Conservation (phyloP, 1,140 invertebrate species). For the Telenomus remus region DNA sequence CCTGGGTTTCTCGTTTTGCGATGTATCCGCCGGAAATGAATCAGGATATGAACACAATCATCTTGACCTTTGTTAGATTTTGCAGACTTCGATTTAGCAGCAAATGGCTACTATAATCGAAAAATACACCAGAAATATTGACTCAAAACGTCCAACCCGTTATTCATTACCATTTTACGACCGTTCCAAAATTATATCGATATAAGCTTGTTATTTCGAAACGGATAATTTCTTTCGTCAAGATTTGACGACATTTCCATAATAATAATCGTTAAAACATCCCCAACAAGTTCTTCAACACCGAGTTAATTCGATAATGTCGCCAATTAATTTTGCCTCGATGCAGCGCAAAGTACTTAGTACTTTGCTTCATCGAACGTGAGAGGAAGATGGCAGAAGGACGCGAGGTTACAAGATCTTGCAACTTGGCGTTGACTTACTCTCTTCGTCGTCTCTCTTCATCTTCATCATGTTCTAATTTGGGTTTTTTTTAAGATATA, state of each 20-base stretch:
- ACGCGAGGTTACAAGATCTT: conserved; percentile 25
- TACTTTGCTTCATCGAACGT: conserved; percentile 20
- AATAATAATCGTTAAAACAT: conserved; percentile 23
- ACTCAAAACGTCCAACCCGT: too few relatives aligned
- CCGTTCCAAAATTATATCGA: too few relatives aligned
- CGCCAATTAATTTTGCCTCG: conserved; percentile 37
- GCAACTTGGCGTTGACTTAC: conserved; percentile 19
- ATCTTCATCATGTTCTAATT: conserved; percentile 15
- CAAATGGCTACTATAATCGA: conserved; percentile 4
- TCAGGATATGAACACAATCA: conserved; percentile 37
- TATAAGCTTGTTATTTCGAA: too few relatives aligned
- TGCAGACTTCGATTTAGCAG: conserved; percentile 18
- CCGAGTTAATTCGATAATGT: conserved; percentile 37
- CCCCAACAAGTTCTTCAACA: conserved; percentile 22
- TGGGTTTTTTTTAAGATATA: not conserved
- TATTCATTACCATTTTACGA: too few relatives aligned
- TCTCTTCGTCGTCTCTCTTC: too few relatives aligned
- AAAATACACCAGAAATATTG: too few relatives aligned
- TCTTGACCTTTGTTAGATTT: conserved; percentile 35
- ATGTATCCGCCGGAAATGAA: conserved; percentile 40
- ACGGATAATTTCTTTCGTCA: conserved; percentile 1
- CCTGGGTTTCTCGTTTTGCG: not conserved
- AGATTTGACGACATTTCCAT: conserved; percentile 3
- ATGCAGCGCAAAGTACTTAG: conserved; percentile 26
- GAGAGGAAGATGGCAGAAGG: conserved; percentile 7